Evolutionary conservation across 2,113 vertebrate species (phyloP).

Genomic region (Sterrhoptilus dennistouni): DNA sequence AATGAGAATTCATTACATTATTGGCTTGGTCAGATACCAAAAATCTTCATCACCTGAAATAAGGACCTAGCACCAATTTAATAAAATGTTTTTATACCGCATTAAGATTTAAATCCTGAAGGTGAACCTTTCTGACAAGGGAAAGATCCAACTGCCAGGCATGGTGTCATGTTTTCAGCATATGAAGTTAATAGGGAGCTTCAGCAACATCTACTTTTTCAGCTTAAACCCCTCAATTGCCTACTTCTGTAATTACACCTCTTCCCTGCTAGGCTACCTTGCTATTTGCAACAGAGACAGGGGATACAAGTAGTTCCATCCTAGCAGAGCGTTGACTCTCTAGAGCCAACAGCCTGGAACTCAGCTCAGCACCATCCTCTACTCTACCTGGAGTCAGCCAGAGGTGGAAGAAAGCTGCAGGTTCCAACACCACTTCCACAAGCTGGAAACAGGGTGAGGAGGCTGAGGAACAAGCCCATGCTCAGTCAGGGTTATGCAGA

Average conservation of each 20-base stretch:
- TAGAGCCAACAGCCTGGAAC: neutral
- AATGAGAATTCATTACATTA: neutral
- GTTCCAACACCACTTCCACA: neutral
- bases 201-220: neutral
- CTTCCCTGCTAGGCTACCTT: neutral
- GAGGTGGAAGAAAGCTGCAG: neutral
- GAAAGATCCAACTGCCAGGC: neutral
- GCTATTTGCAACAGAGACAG: neutral
- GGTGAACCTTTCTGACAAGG: neutral
- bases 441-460: neutral
- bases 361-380: neutral
- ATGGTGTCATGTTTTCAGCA: accelerated
- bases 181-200: neutral
- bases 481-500: neutral
- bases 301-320: neutral
- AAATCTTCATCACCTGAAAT: neutral
- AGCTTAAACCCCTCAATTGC: neutral
- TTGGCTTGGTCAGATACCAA: neutral
- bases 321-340: neutral
- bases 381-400: neutral
- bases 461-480: neutral
- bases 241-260: neutral
- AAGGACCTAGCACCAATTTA: neutral
- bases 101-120: neutral
- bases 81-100: neutral